phyloP scores from a whole-genome alignment of 2,113 vertebrate species.

The Peromyscus polionotus region DNA sequence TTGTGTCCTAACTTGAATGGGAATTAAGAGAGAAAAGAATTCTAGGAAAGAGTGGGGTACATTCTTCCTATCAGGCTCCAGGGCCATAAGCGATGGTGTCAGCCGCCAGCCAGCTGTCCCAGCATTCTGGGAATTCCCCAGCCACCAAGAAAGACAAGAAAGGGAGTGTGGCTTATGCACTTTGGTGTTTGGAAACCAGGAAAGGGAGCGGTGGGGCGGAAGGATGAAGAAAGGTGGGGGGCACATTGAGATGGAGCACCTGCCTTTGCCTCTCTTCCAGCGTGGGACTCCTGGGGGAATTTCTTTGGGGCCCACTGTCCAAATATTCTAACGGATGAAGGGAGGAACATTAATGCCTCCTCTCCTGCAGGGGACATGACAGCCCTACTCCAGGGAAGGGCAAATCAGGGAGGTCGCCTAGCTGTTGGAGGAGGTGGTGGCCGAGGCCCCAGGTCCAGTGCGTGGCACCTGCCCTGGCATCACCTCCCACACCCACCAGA shows the following conservation, averaged over 20 bases:
- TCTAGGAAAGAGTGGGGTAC: neutral
- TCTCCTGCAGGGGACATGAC: neutral
- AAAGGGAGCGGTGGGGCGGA: constrained; percentile 60
- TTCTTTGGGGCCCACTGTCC: neutral
- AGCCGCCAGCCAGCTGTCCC: too few relatives aligned
- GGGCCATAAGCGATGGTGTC: too few relatives aligned
- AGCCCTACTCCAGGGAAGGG: neutral
- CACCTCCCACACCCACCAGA: neutral
- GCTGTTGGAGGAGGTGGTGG: neutral
- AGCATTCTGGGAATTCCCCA: neutral
- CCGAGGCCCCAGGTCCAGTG: neutral
- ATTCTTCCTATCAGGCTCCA: neutral
- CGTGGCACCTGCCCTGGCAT: neutral
- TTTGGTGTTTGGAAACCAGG: neutral
- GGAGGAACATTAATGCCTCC: neutral
- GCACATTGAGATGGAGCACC: neutral
- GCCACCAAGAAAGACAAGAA: neutral
- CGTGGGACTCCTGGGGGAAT: neutral
- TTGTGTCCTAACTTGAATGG: neutral
- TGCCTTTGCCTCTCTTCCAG: neutral
- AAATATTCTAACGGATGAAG: neutral
- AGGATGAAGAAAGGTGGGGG: too few relatives aligned
- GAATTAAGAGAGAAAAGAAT: neutral
- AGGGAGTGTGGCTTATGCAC: neutral
- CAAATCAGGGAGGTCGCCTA: neutral